Conservation (phyloP, 2,113 vertebrate genomes). For the Pipa parva region DNA sequence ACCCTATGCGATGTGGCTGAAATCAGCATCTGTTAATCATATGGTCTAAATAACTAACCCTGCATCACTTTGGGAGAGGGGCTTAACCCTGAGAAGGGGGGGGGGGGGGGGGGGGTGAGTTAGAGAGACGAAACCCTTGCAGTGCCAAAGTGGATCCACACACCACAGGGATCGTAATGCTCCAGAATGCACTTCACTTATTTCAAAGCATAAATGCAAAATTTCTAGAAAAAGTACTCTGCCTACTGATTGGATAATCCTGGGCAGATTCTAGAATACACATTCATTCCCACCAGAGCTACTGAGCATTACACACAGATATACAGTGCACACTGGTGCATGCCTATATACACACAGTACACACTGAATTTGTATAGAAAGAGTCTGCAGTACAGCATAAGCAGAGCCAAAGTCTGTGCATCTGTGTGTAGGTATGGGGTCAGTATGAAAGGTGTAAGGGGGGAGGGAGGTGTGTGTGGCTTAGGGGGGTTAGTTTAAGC, state of each 20-base stretch:
- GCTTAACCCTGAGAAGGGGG: background rate
- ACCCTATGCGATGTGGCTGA: no score
- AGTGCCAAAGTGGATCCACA: background rate
- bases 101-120: background rate
- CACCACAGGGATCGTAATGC: background rate
- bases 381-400: background rate
- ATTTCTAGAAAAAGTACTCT: background rate
- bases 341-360: background rate
- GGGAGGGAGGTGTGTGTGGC: constrained; percentile 3
- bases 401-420: background rate
- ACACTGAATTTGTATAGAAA: constrained; percentile 3
- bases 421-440: constrained; percentile 24
- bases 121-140: no score
- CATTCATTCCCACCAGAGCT: no score
- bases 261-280: background rate
- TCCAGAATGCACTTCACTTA: background rate
- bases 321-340: background rate
- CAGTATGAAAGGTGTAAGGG: constrained; percentile 26
- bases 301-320: no score
- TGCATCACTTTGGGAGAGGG: background rate
- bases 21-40: background rate
- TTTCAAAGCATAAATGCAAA: no score
- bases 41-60: constrained; percentile 1
- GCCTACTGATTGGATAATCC: background rate
- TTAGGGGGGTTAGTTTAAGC: constrained; percentile 16